These are phyloP conservation scores for Xylophagus ater DNA, from an alignment of 2,888 invertebrate species.

Conservation along the genomic window DNA sequence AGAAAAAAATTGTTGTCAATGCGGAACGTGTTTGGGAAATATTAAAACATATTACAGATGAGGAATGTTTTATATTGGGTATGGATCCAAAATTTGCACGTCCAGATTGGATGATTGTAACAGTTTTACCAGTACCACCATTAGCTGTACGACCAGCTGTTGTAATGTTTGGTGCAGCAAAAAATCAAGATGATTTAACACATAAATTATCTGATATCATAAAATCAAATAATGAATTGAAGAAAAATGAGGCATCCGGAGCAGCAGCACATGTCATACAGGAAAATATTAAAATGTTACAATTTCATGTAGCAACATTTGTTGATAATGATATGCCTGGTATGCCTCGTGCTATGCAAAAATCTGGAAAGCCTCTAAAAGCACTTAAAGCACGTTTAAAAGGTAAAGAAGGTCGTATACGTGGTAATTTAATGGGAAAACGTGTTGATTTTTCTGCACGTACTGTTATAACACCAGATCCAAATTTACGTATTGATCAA, in stretches of 20 bases:
- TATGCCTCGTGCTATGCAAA: conserved; percentile 95
- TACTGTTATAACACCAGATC: conserved; percentile 96
- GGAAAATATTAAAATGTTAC: conserved; percentile 95
- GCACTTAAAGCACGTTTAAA: conserved; percentile 92
- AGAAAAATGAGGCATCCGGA: conserved; percentile 90
- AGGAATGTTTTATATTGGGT: conserved; percentile 85
- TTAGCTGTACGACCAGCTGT: conserved; percentile 94
- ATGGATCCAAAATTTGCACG: conserved; percentile 97
- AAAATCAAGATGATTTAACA: conserved; percentile 97
- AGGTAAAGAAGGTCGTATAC: conserved; percentile 97
- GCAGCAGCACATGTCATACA: conserved; percentile 95
- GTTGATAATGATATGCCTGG: conserved; percentile 99
- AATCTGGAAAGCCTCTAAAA: conserved; percentile 96
- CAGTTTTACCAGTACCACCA: conserved; percentile 95
- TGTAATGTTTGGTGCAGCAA: conserved; percentile 93
- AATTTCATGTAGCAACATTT: conserved; percentile 96
- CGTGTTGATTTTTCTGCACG: conserved; percentile 99
- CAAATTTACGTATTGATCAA: conserved; percentile 88
- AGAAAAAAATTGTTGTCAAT: conserved; percentile 84
- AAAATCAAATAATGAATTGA: conserved; percentile 92
- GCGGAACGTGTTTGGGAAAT: conserved; percentile 98
- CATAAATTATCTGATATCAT: conserved; percentile 98
- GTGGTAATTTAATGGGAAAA: conserved; percentile 99
- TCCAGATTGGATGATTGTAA: conserved; percentile 99
- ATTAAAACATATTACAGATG: conserved; percentile 89